Evolutionary conservation across 1,140 invertebrate genomes (phyloP).

Genomic region (Zaprionus lachaisei): DNA sequence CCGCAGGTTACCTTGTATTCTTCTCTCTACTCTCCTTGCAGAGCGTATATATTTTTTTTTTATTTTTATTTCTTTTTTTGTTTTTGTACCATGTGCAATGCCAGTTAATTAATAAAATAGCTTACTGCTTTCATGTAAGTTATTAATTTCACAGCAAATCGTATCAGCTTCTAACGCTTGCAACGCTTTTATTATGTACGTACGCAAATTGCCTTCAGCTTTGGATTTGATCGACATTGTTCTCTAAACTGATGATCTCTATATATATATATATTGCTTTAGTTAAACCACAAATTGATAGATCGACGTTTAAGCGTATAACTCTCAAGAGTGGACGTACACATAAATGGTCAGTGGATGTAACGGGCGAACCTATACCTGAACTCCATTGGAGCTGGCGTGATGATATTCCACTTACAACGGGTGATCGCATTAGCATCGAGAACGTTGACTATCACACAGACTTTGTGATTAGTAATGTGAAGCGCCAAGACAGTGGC

Average conservation of each 20-base stretch:
- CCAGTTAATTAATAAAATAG: not conserved
- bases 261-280: constrained; percentile 45
- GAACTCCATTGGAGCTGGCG: constrained; percentile 94
- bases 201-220: constrained; percentile 20
- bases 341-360: constrained; percentile 96
- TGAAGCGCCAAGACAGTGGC: constrained; percentile 94
- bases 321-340: constrained; percentile 96
- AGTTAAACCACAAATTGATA: constrained; percentile 97
- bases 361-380: constrained; percentile 95
- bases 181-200: constrained; percentile 45
- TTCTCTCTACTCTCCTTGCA: too few relatives aligned
- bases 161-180: constrained; percentile 31
- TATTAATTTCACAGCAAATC: constrained; percentile 33
- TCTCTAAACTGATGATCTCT: not conserved
- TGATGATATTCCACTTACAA: constrained; percentile 92
- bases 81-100: not conserved
- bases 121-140: not conserved
- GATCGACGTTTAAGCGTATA: constrained; percentile 93
- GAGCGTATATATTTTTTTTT: too few relatives aligned
- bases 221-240: not conserved
- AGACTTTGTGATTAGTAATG: constrained; percentile 93
- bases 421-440: constrained; percentile 94
- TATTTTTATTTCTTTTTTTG: not conserved
- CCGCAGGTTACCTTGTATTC: not conserved
- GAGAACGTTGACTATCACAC: constrained; percentile 96